Evolutionary conservation across 2,113 vertebrate genomes (phyloP).

Genomic region (Crotalus tigris): DNA sequence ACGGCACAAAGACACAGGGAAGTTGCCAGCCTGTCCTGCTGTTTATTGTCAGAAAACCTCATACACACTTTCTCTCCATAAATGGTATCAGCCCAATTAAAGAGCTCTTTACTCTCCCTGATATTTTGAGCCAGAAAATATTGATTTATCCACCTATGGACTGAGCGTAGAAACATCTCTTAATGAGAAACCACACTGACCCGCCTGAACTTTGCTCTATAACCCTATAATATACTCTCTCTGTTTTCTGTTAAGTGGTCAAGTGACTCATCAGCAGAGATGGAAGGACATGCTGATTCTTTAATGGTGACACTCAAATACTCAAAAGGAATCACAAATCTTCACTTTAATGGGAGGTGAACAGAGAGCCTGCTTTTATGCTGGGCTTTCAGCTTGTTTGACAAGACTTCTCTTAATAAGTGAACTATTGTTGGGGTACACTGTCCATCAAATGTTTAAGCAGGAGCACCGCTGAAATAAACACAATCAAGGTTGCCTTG

Average conservation of each 20-base stretch:
- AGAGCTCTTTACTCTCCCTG: conserved; percentile 67
- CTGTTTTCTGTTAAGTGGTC: conserved; percentile 72
- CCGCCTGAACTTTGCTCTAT: conserved; percentile 67
- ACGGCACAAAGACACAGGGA: conserved; percentile 54
- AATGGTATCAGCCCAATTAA: conserved; percentile 70
- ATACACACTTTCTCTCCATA: conserved; percentile 60
- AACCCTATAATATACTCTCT: conserved; percentile 68
- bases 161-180: conserved; percentile 69
- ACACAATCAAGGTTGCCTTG: conserved; percentile 27
- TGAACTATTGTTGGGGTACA: conserved; percentile 48
- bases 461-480: conserved; percentile 30
- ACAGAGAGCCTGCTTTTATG: conserved; percentile 58
- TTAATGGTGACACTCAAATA: conserved; percentile 60
- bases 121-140: conserved; percentile 72
- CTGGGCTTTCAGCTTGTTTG: conserved; percentile 60
- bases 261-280: conserved; percentile 62
- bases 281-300: conserved; percentile 59
- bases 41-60: conserved; percentile 63
- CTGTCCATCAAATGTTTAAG: conserved; percentile 54
- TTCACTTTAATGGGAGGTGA: conserved; percentile 64
- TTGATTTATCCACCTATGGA: conserved; percentile 68
- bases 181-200: conserved; percentile 73
- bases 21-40: conserved; percentile 48
- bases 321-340: conserved; percentile 57
- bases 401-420: conserved; percentile 61